Evolutionary conservation across 2,888 invertebrate genomes (phyloP), one percentile per base, ranked within the genome.

Genomic region (Stenolophus ochropezus): DNA sequence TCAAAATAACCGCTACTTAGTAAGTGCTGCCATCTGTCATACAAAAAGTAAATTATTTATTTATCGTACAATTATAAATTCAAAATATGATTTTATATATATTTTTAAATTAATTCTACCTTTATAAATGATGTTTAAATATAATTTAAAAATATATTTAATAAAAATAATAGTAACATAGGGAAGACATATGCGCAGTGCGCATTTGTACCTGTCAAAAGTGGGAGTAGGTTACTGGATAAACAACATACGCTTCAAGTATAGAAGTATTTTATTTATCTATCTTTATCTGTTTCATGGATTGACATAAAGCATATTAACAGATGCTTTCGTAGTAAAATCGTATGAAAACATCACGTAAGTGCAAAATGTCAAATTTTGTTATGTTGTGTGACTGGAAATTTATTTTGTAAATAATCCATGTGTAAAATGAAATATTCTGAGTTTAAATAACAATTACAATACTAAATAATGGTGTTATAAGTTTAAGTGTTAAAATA

Each of bases 211-310:
- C 47, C 77, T 65, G 61, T 77, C 77, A 77, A 77, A 73, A 77
- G 77, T 77, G 77, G 77, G 77, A 77, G 77, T 77, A 77, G 77
- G 77, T 77, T 77, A 77, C 77, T 77, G 77, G 77, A 77, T 77
- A 77, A 77, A 77, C 77, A 77, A 77, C 77, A 21, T 77, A 61
- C 47, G 77, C 42, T 61, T 16, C 65, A 77, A 77, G 58, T 47
- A 8, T 18, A 21, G 61, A 42, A 47, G 2, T 23, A 18, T 47
- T 3, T 5, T 42, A 14, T 47, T 4, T 21, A 61, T 42, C 21
- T 53, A 49, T 77, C 77, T 77, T 11, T 65, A n/a, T 77, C 61
- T 23, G 16, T 5, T 11, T 21, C 18, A 14, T 21, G 14, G 11
- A 25, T 4, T 75, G n/a, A 8, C 11, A 14, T 53, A 18, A 27